Evolutionary conservation across 2,888 invertebrate species (phyloP), one percentile per base, ranked within the genome.

Genomic region (Gastrophysa polygoni): DNA sequence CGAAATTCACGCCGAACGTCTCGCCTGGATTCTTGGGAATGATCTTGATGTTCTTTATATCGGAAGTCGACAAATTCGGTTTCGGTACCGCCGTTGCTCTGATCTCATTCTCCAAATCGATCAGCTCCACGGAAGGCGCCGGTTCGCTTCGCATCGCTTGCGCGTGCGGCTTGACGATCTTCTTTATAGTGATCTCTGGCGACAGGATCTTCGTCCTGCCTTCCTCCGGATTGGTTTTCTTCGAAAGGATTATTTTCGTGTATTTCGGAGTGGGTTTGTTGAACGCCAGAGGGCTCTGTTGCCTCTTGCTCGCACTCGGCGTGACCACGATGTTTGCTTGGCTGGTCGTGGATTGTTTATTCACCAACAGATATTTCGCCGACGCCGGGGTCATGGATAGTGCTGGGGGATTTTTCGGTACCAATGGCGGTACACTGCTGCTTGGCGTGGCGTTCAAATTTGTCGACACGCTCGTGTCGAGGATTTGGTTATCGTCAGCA

Each of bases 401-500:
- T 1, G 44, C 7, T 57, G 50, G 55, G 14, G 47, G 57, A 48
- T 7, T 44, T 20, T 51, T 48, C 4, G 54, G n/a, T 4, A 48
- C 18, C 14, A 34, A 14, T 32, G 57, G 14, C n/a, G 38, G 20
- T 16, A 6, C 18, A 5, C 55, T 62, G 7, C 17, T 56, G 17
- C 52, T 48, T 2, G 61, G 18, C 4, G 52, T 38, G 21, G 64
- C 55, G 8, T 67, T 48, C 47, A 69, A 47, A 55, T 66, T 61
- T 10, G 63, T 64, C 2, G 71, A 64, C 20, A 68, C 14, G 56
- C 64, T 63, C 57, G 72, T 71, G 46, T 78, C 79, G 11, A 79
- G 63, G 10, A 81, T 69, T 68, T 80, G 77, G 59, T 80, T 78
- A 66, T 86, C 87, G 68, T 88, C 88, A 1, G 88, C 88, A 74